Conservation (phyloP, 2,113 vertebrate genomes). For the Parus major region DNA sequence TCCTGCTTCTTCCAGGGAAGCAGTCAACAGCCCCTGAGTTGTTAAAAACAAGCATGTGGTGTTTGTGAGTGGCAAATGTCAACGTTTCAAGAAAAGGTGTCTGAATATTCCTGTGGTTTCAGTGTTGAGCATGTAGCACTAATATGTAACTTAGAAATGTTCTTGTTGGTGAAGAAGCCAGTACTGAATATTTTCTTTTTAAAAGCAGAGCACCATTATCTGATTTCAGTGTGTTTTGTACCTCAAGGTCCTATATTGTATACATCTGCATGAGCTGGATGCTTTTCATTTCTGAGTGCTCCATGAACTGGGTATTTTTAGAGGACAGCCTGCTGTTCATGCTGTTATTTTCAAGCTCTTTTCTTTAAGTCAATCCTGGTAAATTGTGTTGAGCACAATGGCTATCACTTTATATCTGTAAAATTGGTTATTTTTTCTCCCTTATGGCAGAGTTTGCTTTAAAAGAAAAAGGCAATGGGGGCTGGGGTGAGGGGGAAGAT, state of each 20-base stretch:
- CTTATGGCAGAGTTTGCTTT: not conserved
- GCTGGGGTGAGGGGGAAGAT: not conserved
- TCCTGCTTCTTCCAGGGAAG: not conserved
- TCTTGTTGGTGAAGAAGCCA: not conserved
- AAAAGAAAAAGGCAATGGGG: not conserved
- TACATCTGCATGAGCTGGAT: not conserved
- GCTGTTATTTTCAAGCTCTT: not conserved
- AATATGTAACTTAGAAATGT: not conserved
- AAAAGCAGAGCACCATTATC: not conserved
- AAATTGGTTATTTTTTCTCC: not conserved
- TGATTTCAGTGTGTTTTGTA: not conserved
- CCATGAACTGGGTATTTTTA: not conserved
- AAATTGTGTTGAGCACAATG: conserved; percentile 6
- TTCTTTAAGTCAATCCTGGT: not conserved
- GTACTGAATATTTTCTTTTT: not conserved
- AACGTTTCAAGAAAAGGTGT: not conserved
- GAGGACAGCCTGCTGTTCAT: not conserved
- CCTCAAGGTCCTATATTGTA: not conserved
- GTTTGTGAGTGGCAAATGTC: not conserved
- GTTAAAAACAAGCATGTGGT: not conserved
- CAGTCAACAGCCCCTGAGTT: not conserved
- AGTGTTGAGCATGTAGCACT: not conserved
- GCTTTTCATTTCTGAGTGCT: not conserved
- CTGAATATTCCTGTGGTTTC: not conserved
- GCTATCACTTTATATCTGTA: not conserved